These are phyloP conservation scores for Saccostrea cuccullata DNA, from an alignment of 1,140 invertebrate species.

Conservation along the genomic window DNA sequence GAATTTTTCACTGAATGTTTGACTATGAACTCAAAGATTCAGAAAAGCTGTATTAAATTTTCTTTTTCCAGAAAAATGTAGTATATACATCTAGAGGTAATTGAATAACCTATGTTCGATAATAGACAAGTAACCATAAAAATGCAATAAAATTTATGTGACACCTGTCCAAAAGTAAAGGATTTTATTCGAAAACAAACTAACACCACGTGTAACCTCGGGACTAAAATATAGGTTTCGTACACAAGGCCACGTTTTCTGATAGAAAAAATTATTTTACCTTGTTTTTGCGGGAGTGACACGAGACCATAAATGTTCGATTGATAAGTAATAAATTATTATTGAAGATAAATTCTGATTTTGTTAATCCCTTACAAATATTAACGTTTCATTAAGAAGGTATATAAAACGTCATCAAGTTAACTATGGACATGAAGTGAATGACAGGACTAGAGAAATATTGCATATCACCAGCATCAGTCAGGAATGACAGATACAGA, in stretches of 20 bases:
- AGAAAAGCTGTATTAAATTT: neutral
- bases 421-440: neutral
- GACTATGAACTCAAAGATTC: neutral
- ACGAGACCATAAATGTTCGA: slow-evolving; percentile 35
- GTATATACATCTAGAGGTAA: neutral
- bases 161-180: neutral
- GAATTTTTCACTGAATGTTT: neutral
- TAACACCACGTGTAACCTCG: neutral
- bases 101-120: no score
- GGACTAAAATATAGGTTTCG: neutral
- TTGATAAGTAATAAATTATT: slow-evolving; percentile 25
- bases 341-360: slow-evolving; percentile 8
- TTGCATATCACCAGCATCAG: no score
- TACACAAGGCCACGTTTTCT: neutral
- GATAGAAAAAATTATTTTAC: neutral
- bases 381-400: neutral
- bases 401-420: neutral
- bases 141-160: slow-evolving; percentile 21
- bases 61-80: neutral
- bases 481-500: no score
- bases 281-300: neutral
- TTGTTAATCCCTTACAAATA: neutral
- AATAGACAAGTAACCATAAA: neutral
- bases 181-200: neutral
- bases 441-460: neutral